Percentiles rank a stretch among this genome's conserved stretches.
phyloP scores from a whole-genome alignment of 2,888 invertebrate species.

The Resseliella maxima region DNA sequence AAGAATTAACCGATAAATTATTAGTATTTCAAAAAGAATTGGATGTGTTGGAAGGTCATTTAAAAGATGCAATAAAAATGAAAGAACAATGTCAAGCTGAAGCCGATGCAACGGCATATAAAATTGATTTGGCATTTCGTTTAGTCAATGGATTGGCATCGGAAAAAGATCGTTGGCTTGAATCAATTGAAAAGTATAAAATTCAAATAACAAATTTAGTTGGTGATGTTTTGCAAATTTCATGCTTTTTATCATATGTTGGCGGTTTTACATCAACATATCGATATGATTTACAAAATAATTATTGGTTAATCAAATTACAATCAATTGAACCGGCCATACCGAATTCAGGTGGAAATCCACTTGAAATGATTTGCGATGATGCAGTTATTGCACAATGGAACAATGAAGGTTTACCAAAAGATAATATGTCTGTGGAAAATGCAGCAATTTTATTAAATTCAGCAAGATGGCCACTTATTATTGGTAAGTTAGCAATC shows the following conservation, averaged over 20 bases:
- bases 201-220: constrained; percentile 82
- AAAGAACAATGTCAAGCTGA: constrained; percentile 93
- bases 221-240: constrained; percentile 88
- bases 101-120: constrained; percentile 88
- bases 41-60: constrained; percentile 80
- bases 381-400: constrained; percentile 92
- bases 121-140: constrained; percentile 91
- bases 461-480: constrained; percentile 92
- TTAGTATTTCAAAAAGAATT: constrained; percentile 80
- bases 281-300: constrained; percentile 79
- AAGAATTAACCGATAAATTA: constrained; percentile 79
- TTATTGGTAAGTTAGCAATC: constrained; percentile 91
- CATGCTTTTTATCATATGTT: constrained; percentile 94
- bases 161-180: constrained; percentile 87
- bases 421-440: constrained; percentile 93
- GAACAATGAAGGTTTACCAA: constrained; percentile 94
- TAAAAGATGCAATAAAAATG: constrained; percentile 85
- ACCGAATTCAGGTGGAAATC: constrained; percentile 67
- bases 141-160: constrained; percentile 92
- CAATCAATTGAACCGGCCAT: constrained; percentile 71
- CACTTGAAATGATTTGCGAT: constrained; percentile 87
- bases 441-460: constrained; percentile 92
- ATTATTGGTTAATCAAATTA: constrained; percentile 85
- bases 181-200: constrained; percentile 73
- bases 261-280: constrained; percentile 92